Percentiles rank a stretch among this genome's conserved stretches.
Evolutionary conservation across 2,888 invertebrate genomes (phyloP).

Genomic region (Xanthorhoe designata): DNA sequence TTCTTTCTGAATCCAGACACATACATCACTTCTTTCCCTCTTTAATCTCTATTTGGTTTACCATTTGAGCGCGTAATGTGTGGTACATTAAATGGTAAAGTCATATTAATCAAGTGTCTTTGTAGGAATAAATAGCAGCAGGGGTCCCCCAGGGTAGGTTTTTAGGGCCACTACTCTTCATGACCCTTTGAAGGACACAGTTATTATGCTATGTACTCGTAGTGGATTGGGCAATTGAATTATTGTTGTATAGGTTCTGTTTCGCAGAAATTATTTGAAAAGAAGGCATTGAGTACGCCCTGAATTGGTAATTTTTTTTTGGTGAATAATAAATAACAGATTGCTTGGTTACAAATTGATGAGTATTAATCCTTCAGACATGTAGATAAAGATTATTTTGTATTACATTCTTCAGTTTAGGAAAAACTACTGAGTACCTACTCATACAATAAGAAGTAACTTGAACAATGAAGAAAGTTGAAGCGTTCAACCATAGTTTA

Average conservation of each 20-base stretch:
- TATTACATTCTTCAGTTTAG: too few relatives aligned
- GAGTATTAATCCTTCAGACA: too few relatives aligned
- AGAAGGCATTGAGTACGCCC: slow-evolving; percentile 32
- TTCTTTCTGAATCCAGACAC: slow-evolving; percentile 14
- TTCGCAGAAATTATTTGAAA: slow-evolving; percentile 52
- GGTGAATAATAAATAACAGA: background rate
- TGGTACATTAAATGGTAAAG: slow-evolving; percentile 22
- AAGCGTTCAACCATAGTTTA: slow-evolving; percentile 20
- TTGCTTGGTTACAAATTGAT: background rate
- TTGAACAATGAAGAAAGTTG: too few relatives aligned
- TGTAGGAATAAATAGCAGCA: slow-evolving; percentile 35
- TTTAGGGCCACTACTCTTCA: slow-evolving; percentile 61
- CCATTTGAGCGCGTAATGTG: slow-evolving; percentile 48
- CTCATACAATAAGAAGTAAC: too few relatives aligned
- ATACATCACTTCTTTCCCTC: slow-evolving; percentile 44
- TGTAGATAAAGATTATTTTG: too few relatives aligned
- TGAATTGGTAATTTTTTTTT: slow-evolving; percentile 1
- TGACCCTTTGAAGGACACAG: slow-evolving; percentile 72
- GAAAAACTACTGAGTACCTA: too few relatives aligned
- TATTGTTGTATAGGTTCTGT: slow-evolving; percentile 57
- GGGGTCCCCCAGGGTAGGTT: slow-evolving; percentile 60
- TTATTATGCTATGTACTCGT: slow-evolving; percentile 64
- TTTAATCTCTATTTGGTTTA: background rate
- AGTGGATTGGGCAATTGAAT: slow-evolving; percentile 65
- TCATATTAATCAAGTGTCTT: slow-evolving; percentile 24